Percentiles rank a stretch among this genome's conserved stretches.
Evolutionary conservation across 2,888 invertebrate genomes (phyloP).

Genomic region (Pheosia gnoma): DNA sequence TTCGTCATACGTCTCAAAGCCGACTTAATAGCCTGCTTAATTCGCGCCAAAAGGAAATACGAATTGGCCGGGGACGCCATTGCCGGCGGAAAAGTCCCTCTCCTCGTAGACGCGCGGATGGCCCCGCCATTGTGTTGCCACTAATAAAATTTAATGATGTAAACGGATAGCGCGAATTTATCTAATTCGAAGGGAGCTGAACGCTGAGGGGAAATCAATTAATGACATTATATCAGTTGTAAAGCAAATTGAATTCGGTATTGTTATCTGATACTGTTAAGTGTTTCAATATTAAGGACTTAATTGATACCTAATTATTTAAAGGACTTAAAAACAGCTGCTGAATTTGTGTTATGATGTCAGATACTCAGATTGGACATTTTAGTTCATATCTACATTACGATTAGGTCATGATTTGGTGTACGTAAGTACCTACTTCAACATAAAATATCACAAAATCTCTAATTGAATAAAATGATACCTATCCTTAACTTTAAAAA

Average conservation of each 20-base stretch:
- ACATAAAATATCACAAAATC: too few species aligned
- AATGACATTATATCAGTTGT: conserved; percentile 69
- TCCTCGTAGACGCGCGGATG: conserved; percentile 61
- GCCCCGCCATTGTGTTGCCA: conserved; percentile 72
- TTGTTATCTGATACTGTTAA: conserved; percentile 64
- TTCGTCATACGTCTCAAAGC: conserved; percentile 79
- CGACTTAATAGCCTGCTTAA: conserved; percentile 81
- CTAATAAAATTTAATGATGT: conserved; percentile 84
- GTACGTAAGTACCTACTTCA: too few species aligned
- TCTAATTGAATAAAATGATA: too few species aligned
- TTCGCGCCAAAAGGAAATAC: conserved; percentile 79
- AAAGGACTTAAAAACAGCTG: too few species aligned
- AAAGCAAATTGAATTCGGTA: conserved; percentile 61
- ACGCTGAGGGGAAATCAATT: conserved; percentile 77
- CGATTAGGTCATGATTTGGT: too few species aligned
- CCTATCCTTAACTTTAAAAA: too few species aligned
- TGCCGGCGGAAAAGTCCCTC: conserved; percentile 73
- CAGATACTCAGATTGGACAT: too few species aligned
- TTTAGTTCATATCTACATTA: too few species aligned
- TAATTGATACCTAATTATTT: too few species aligned
- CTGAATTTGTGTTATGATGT: too few species aligned
- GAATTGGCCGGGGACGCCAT: conserved; percentile 70
- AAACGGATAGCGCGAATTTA: conserved; percentile 82
- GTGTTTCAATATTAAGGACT: conserved; percentile 25
- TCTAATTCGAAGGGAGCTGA: conserved; percentile 69